A percentile compares a stretch with the other conserved stretches of the same genome.
Evolutionary conservation across 1,140 invertebrate genomes (phyloP).

Genomic region (Spodoptera frugiperda): DNA sequence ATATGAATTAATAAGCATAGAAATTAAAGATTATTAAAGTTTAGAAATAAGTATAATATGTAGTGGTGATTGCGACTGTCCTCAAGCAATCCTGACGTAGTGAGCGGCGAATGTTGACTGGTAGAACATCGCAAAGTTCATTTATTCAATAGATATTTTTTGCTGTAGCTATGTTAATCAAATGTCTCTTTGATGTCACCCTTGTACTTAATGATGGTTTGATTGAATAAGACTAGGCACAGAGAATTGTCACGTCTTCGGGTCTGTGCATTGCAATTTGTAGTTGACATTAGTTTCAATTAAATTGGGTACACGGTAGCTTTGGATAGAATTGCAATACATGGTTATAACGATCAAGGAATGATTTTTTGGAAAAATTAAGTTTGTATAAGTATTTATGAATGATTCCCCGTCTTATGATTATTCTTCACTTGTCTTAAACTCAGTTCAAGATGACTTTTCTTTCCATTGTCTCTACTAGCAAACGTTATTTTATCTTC

Average conservation of each 20-base stretch:
- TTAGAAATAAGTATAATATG: slow-evolving; percentile 10
- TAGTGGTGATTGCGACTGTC: slow-evolving; percentile 14
- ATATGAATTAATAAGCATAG: neutral
- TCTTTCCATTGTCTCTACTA: no score
- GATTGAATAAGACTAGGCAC: slow-evolving; percentile 42
- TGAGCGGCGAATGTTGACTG: slow-evolving; percentile 31
- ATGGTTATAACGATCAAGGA: no score
- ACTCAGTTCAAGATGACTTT: no score
- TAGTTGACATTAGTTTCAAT: slow-evolving; percentile 1
- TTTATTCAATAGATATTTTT: slow-evolving; percentile 43
- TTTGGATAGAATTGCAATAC: no score
- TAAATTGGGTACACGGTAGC: neutral
- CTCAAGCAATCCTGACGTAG: slow-evolving; percentile 24
- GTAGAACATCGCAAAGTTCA: slow-evolving; percentile 35
- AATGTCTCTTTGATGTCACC: slow-evolving; percentile 46
- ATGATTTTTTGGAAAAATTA: no score
- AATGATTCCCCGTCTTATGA: no score
- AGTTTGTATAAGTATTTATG: no score
- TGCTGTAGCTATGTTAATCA: slow-evolving; percentile 43
- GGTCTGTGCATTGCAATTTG: slow-evolving; percentile 18
- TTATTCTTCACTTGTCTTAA: no score
- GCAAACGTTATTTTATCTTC: no score
- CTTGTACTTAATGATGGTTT: slow-evolving; percentile 48
- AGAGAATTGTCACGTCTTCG: slow-evolving; percentile 9
- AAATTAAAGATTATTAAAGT: neutral